A percentile compares a stretch with the other conserved stretches of the same genome.
phyloP scores from a whole-genome alignment of 2,888 invertebrate species.

The Hirtodrosophila duncani region DNA sequence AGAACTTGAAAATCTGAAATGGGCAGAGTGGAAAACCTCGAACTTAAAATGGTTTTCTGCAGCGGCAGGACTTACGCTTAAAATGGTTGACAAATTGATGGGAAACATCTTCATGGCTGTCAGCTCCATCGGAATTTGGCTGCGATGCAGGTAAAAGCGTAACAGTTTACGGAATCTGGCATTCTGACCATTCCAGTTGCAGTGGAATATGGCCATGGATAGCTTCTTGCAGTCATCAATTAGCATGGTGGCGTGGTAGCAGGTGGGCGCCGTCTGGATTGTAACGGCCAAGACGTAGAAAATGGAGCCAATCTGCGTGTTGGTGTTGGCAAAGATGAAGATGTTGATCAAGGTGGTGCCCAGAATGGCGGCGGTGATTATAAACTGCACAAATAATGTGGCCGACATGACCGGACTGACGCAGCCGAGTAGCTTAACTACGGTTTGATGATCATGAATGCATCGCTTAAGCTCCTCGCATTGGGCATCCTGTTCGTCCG shows the following conservation, averaged over 20 bases:
- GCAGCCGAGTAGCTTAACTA: conserved; percentile 24
- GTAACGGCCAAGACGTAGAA: conserved; percentile 39
- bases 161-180: conserved; percentile 34
- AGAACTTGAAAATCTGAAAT: conserved; percentile 34
- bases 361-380: conserved; percentile 41
- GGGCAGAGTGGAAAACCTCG: too few species aligned
- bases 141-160: conserved; percentile 43
- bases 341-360: conserved; percentile 52
- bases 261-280: conserved; percentile 48
- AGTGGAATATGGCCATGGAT: conserved; percentile 48
- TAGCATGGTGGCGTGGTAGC: conserved; percentile 46
- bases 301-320: conserved; percentile 32
- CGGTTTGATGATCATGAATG: conserved; percentile 39
- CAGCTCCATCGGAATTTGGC: conserved; percentile 42
- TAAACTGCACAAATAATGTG: conserved; percentile 53
- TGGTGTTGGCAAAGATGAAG: conserved; percentile 44
- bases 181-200: conserved; percentile 43
- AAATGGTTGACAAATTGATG: conserved; percentile 43
- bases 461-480: conserved; percentile 34
- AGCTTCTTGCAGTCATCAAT: conserved; percentile 41
- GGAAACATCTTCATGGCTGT: conserved; percentile 46
- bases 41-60: too few species aligned
- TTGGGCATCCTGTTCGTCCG: conserved; percentile 22
- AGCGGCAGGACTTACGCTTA: conserved; percentile 47
- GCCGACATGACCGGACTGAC: conserved; percentile 42